Evolutionary conservation across 2,113 vertebrate genomes (phyloP), one percentile per base, ranked within the genome.

Genomic region (Neolamprologus modestus): DNA sequence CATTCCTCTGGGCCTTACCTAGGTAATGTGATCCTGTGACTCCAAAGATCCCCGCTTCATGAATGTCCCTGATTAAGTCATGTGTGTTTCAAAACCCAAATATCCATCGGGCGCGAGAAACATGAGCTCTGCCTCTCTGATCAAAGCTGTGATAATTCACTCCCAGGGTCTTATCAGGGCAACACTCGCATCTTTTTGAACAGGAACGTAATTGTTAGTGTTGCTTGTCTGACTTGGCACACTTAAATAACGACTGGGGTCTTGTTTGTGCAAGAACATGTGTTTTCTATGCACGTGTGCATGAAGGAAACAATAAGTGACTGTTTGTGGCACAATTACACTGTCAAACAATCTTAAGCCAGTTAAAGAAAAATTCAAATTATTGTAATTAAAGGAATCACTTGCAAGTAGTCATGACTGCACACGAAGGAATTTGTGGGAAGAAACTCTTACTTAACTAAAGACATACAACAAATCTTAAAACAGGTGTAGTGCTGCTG

Each of bases 1-100:
- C 93, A 95, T 95, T 95, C 94, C 92, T 94, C 2, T 5, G 61
- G 59, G 82, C 87, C 91, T 90, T 91, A 92, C 91, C 88, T 94
- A 92, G 24, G 92, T 93, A 95, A 96, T 87, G 68, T 57, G 91
- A 96, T 94, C 92, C 90, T 57, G 26, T 31, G 71, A 87, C 86
- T 88, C 89, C 54, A 81, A 52, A 92, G 88, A 88, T 86, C 88
- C 87, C 28, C 1, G 50, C 88, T 90, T 87, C 84, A 84, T 90
- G 85, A 94, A 91, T 93, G 87, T 94, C 89, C 90, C 91, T 91
- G 87, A 95, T 94, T 87, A 91, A 91, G 89, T 92, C 50, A 57
- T 87, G 57, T 92, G 79, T 93, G 86, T 89, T 85, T 92, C 78
- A 61, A 78, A 78, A 35, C 68, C 80, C 63, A 73, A 37, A 91